Percentiles rank a stretch among this genome's conserved stretches.
Evolutionary conservation across 1,140 invertebrate genomes (phyloP).

Genomic region (Macrobrachium rosenbergii): DNA sequence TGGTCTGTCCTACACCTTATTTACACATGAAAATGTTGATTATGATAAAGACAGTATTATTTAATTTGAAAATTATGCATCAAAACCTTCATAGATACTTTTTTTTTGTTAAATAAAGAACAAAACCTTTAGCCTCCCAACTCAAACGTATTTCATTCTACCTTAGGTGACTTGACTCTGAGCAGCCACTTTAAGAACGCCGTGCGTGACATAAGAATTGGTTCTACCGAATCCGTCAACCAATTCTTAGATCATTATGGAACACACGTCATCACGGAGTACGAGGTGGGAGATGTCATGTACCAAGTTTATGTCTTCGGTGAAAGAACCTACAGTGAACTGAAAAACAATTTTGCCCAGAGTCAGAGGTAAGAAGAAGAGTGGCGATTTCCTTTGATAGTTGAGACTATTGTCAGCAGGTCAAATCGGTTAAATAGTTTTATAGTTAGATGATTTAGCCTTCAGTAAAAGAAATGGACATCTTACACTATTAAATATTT

Average conservation of each 20-base stretch:
- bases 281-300: slow-evolving; percentile 62
- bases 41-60: no score
- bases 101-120: no score
- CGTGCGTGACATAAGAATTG: slow-evolving; percentile 48
- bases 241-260: slow-evolving; percentile 64
- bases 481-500: no score
- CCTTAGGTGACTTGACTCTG: slow-evolving; percentile 44
- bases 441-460: no score
- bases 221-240: slow-evolving; percentile 61
- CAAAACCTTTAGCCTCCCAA: background rate
- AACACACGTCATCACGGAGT: slow-evolving; percentile 63
- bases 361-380: slow-evolving; percentile 39
- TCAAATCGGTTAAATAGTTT: no score
- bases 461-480: no score
- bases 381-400: background rate
- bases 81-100: no score
- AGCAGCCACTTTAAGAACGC: slow-evolving; percentile 42
- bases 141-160: background rate
- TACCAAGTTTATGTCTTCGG: slow-evolving; percentile 65
- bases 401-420: background rate
- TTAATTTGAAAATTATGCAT: no score
- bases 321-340: slow-evolving; percentile 56
- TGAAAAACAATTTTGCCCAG: slow-evolving; percentile 59
- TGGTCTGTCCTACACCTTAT: background rate
- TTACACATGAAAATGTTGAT: no score